These are phyloP conservation scores for Gymnodraco acuticeps DNA, from an alignment of 2,797 vertebrate species.

Conservation along the genomic window DNA sequence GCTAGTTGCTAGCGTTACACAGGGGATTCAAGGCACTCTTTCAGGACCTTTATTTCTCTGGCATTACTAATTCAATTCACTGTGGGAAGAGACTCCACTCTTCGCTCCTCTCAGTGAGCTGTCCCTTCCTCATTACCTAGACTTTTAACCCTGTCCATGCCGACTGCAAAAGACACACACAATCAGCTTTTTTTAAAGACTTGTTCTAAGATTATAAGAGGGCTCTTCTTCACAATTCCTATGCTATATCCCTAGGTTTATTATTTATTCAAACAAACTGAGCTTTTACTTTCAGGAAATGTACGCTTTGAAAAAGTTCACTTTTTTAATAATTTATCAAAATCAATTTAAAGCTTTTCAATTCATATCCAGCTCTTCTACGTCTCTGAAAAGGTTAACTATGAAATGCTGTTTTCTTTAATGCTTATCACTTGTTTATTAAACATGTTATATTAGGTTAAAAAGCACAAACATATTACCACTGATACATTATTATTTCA, in stretches of 20 bases:
- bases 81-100: slow-evolving; percentile 80
- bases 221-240: not conserved
- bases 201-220: slow-evolving; percentile 9
- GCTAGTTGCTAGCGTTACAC: slow-evolving; percentile 66
- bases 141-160: slow-evolving; percentile 67
- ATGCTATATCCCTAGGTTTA: not conserved
- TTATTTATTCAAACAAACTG: slow-evolving; percentile 38
- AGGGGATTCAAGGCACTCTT: slow-evolving; percentile 76
- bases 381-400: not conserved
- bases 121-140: slow-evolving; percentile 62
- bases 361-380: slow-evolving; percentile 23
- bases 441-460: not conserved
- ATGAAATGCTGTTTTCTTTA: not conserved
- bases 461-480: not conserved
- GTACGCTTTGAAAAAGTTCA: slow-evolving; percentile 3
- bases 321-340: slow-evolving; percentile 37
- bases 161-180: slow-evolving; percentile 37
- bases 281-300: slow-evolving; percentile 38
- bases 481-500: not conserved
- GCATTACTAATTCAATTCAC: slow-evolving; percentile 84
- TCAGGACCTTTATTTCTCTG: slow-evolving; percentile 79
- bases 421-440: not conserved
- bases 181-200: slow-evolving; percentile 25
- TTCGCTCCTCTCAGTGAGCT: slow-evolving; percentile 62
- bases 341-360: slow-evolving; percentile 36